phyloP scores from a whole-genome alignment of 2,113 vertebrate species.

The Glareola pratincola region DNA sequence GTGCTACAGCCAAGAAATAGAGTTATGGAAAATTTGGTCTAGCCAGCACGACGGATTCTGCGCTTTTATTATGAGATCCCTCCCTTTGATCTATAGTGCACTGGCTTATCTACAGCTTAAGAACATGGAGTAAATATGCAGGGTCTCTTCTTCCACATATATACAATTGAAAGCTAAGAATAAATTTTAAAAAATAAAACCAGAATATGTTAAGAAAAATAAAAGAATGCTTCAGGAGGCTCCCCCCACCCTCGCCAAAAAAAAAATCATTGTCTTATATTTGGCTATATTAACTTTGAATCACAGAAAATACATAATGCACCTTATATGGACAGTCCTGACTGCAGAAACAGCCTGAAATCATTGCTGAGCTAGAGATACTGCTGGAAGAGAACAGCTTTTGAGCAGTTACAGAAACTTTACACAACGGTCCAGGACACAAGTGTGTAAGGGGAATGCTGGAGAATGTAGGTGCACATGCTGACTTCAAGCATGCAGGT shows the following conservation, averaged over 20 bases:
- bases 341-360: not conserved
- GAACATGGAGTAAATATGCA: not conserved
- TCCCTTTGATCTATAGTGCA: not conserved
- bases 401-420: not conserved
- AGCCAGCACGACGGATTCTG: not conserved
- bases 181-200: not conserved
- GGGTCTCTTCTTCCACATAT: not conserved
- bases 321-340: not conserved
- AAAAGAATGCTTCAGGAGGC: not conserved
- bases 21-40: not conserved
- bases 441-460: not conserved
- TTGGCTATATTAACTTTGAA: not conserved
- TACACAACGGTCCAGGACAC: not conserved
- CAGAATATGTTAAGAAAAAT: not conserved
- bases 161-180: not conserved
- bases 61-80: not conserved
- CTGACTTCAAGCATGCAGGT: not conserved
- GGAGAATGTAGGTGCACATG: not conserved
- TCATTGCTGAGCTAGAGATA: not conserved
- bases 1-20: not conserved
- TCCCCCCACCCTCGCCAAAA: fast-evolving
- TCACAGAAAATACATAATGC: not conserved
- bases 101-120: not conserved
- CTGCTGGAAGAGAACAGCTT: not conserved
- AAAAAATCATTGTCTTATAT: not conserved